Percentiles rank a stretch among this genome's conserved stretches.
phyloP scores from a whole-genome alignment of 2,113 vertebrate species.

The Nestor notabilis region DNA sequence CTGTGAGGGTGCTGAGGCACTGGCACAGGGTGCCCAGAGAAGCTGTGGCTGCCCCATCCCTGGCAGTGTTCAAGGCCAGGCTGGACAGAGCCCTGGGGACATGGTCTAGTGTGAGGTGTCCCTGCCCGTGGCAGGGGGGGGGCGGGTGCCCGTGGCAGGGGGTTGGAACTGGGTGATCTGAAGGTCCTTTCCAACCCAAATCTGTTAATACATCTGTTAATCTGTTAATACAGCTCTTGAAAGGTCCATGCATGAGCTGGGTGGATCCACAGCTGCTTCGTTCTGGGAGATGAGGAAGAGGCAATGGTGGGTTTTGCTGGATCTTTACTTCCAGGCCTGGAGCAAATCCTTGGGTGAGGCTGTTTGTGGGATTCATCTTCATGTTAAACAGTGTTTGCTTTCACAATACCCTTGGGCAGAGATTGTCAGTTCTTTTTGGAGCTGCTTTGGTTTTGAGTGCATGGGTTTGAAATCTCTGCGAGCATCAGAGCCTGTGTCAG shows the following conservation, averaged over 20 bases:
- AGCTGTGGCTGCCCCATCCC: neutral
- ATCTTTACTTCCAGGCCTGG: neutral
- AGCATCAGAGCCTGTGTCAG: neutral
- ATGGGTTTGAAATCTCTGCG: neutral
- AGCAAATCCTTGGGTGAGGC: accelerated
- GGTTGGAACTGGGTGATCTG: neutral
- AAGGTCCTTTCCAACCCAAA: neutral
- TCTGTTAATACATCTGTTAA: accelerated
- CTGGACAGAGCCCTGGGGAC: neutral
- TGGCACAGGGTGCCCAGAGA: neutral
- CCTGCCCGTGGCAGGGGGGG: neutral
- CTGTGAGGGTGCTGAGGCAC: neutral
- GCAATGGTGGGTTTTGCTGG: neutral
- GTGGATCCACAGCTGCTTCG: accelerated
- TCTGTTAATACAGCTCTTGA: neutral
- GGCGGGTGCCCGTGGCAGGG: neutral
- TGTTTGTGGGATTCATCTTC: neutral
- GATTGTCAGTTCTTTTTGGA: neutral
- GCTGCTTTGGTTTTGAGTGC: neutral
- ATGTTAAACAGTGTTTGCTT: neutral
- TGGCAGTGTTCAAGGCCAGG: neutral
- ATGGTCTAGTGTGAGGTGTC: neutral
- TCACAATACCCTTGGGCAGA: neutral
- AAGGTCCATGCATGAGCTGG: neutral
- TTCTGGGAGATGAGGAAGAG: neutral